Evolutionary conservation across 37 sponge, comb jelly and placozoan genomes (phyloP), one percentile per base, ranked within the genome.

Genomic region (Eunapius fragilis): DNA sequence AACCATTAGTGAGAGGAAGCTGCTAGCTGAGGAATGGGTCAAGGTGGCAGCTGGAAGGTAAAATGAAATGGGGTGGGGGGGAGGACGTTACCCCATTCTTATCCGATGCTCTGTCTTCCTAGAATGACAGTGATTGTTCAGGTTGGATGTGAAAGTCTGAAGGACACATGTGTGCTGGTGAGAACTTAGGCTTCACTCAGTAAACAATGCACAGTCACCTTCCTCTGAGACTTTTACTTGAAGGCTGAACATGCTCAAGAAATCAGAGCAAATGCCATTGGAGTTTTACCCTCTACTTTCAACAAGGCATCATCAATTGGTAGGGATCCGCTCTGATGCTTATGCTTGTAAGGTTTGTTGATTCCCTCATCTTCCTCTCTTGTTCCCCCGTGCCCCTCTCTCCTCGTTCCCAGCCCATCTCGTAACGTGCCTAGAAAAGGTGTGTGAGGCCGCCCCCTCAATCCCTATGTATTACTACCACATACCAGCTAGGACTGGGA

Each of bases 391-490:
- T 41, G 13, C 34, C 37, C 12, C 31, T 33, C 30, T 41, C 69
- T 45, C 23, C 45, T 41, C 76, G 11, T 75, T 26, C 49, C 14
- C 78, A 94, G 95, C 89, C n/a, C 37, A 86, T 33, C 83, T 94
- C 31, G 75, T 94, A 3, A 67, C 71, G 13, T 94, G 89, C 70
- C 72, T 91, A 48, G 77, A 78, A 37, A 84, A 85, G 78, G 92
- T 94, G n/a, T 86, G 76, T 28, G 74, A 71, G 47, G 85, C 89
- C 69, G 92, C 87, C 45, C 92, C 95, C 24, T 35, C 25, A 25
- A 67, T 85, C 17, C 92, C 95, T 10, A 70, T 94, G 75, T 94
- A 71, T 74, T 94, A 94, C 82, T 94, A 94, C 72, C 95, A 94
- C 80, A 88, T 91, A 22, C 89, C 92, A 13, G 10, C 72, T 36